A percentile compares a stretch with the other conserved stretches of the same genome.
phyloP scores from a whole-genome alignment of 2,113 vertebrate species.

The Lonchura striata region DNA sequence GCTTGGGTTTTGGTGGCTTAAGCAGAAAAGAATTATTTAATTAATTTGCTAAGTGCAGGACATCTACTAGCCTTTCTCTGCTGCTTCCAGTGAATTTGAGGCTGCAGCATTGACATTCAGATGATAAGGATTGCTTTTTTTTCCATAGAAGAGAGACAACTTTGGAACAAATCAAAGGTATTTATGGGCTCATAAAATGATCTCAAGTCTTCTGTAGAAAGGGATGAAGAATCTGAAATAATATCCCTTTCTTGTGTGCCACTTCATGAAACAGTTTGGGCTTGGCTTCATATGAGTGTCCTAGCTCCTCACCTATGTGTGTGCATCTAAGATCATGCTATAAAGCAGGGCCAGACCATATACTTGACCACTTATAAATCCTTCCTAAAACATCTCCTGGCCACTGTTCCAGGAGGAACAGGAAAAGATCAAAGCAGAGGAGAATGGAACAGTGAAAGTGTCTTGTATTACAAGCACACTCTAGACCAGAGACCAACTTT shows the following conservation, averaged over 20 bases:
- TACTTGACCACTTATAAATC: neutral
- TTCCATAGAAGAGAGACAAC: neutral
- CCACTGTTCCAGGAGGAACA: neutral
- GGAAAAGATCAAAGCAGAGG: neutral
- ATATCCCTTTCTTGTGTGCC: neutral
- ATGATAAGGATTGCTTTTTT: neutral
- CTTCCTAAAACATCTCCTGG: neutral
- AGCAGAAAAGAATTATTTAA: neutral
- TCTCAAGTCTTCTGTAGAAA: accelerated
- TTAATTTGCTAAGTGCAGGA: neutral
- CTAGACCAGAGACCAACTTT: neutral
- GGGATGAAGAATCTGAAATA: neutral
- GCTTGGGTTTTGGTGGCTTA: neutral
- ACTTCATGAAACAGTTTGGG: neutral
- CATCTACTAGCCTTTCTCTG: neutral
- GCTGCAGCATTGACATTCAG: neutral
- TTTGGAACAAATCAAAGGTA: neutral
- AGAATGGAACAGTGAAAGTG: neutral
- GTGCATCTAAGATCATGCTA: neutral
- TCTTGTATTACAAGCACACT: neutral
- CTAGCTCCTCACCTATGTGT: neutral
- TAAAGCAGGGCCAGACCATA: neutral
- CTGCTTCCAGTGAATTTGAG: neutral
- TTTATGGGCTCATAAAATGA: neutral
- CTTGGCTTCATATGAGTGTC: neutral